A percentile compares a stretch with the other conserved stretches of the same genome.
Evolutionary conservation across 2,113 vertebrate species (phyloP).

Genomic region (Corythaixoides concolor): DNA sequence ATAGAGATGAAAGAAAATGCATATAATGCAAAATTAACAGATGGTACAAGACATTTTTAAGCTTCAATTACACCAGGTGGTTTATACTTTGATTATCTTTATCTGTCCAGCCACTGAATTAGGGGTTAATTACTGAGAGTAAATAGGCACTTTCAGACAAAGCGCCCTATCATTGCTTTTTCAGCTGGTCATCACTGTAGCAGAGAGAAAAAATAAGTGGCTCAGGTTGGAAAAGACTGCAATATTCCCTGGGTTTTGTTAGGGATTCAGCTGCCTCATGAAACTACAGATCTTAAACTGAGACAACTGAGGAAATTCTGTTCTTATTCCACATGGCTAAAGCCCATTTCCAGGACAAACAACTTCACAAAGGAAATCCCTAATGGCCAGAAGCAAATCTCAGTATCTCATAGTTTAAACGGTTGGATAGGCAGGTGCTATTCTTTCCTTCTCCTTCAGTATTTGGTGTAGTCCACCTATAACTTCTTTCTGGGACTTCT

Average conservation of each 20-base stretch:
- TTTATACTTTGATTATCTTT: conserved; percentile 59
- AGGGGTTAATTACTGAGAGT: conserved; percentile 58
- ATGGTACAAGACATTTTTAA: conserved; percentile 35
- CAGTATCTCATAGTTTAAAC: background rate
- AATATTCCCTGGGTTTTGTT: background rate
- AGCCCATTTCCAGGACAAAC: background rate
- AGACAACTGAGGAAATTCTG: background rate
- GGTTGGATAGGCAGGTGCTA: background rate
- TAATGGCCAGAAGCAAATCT: background rate
- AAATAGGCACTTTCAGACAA: conserved; percentile 52
- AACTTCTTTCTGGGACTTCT: background rate
- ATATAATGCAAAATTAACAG: conserved; percentile 28
- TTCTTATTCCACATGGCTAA: background rate
- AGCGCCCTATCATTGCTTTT: conserved; percentile 19
- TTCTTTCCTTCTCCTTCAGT: background rate
- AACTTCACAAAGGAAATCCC: background rate
- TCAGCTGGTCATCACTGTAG: conserved; percentile 5
- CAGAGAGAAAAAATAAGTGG: background rate
- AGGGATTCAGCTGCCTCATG: background rate
- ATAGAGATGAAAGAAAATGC: conserved; percentile 22
- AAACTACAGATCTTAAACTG: background rate
- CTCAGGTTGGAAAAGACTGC: background rate
- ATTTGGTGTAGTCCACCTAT: rapidly evolving
- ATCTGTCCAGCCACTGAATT: conserved; percentile 53
- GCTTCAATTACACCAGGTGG: conserved; percentile 37